Evolutionary conservation across 2,113 vertebrate species (phyloP).

Genomic region (Anguilla rostrata): DNA sequence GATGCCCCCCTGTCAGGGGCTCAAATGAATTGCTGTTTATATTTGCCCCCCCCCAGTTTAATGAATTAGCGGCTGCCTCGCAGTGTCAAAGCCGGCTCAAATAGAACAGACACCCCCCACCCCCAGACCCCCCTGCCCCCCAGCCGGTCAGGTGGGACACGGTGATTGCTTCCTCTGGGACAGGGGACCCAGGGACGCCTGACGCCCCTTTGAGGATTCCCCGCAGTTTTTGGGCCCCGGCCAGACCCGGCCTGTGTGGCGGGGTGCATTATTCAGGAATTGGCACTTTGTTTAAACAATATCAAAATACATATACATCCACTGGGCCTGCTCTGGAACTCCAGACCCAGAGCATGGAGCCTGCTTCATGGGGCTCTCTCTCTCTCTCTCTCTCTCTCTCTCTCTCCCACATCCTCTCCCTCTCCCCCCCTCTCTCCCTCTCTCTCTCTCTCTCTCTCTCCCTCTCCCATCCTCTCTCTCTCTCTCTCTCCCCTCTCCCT

Average conservation of each 20-base stretch:
- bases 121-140: constrained; percentile 29
- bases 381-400: constrained; percentile 18
- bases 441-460: too few relatives aligned
- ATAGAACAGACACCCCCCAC: constrained; percentile 83
- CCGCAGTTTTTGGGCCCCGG: constrained; percentile 61
- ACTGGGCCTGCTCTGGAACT: neutral
- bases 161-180: constrained; percentile 90
- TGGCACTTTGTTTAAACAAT: constrained; percentile 83
- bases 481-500: too few relatives aligned
- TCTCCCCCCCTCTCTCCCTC: too few relatives aligned
- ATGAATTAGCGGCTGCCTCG: constrained; percentile 96
- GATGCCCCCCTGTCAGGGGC: constrained; percentile 85
- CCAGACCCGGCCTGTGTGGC: constrained; percentile 82
- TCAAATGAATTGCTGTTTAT: constrained; percentile 99
- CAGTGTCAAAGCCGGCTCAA: constrained; percentile 88
- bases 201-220: constrained; percentile 51
- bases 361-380: constrained; percentile 35
- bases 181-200: constrained; percentile 55
- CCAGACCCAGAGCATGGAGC: constrained; percentile 17
- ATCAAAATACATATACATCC: constrained; percentile 52
- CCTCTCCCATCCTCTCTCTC: too few relatives aligned
- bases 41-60: constrained; percentile 95
- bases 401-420: neutral
- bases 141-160: constrained; percentile 68
- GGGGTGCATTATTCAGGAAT: constrained; percentile 86